These are phyloP conservation scores for Lottia gigantea DNA, from an alignment of 2,888 invertebrate species.

Conservation along the genomic window DNA sequence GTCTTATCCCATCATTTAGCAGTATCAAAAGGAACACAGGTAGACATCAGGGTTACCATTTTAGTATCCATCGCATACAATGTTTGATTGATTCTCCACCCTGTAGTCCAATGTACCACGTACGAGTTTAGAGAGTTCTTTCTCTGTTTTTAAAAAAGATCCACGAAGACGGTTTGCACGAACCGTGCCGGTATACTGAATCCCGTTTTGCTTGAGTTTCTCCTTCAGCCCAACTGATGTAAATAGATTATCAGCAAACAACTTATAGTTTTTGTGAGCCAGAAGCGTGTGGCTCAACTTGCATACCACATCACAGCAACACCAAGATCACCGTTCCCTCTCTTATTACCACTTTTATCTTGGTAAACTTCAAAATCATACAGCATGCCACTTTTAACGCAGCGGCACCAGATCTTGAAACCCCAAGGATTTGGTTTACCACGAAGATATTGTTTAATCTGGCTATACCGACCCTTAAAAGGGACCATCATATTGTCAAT, in stretches of 20 bases:
- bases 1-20: slow-evolving; percentile 19
- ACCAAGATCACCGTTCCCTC: background rate
- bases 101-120: background rate
- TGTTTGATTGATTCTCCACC: background rate
- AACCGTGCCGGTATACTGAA: background rate
- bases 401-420: slow-evolving; percentile 26
- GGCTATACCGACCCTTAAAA: slow-evolving; percentile 41
- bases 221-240: background rate
- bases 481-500: slow-evolving; percentile 57
- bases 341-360: slow-evolving; percentile 10
- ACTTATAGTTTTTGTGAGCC: slow-evolving; percentile 23
- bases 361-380: slow-evolving; percentile 27
- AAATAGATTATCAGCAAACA: slow-evolving; percentile 27
- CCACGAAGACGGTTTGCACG: background rate
- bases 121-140: background rate
- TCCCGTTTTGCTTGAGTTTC: background rate
- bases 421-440: slow-evolving; percentile 29
- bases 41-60: background rate
- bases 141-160: background rate
- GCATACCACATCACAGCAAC: background rate
- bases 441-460: slow-evolving; percentile 29
- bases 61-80: slow-evolving; percentile 18
- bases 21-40: background rate
- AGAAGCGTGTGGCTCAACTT: background rate
- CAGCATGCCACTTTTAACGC: slow-evolving; percentile 19